Evolutionary conservation across 2,113 vertebrate genomes (phyloP), one percentile per base, ranked within the genome.

Genomic region (Zeus faber): DNA sequence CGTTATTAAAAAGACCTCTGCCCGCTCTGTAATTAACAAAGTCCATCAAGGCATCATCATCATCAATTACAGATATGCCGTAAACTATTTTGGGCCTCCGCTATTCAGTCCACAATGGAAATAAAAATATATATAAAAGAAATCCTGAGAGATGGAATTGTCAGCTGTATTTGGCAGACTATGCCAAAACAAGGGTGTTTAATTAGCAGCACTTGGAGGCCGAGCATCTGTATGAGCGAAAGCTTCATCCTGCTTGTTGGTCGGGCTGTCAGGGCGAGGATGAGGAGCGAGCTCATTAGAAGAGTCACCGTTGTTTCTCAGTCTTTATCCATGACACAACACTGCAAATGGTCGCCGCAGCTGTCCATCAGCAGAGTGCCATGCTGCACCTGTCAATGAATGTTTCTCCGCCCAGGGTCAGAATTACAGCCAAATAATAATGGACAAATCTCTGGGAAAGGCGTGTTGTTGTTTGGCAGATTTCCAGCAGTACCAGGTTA

Each of bases 301-400:
- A 57, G 8, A 37, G 11, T 14, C 5, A 14, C 33, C 2, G 33
- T 2, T 37, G 3, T 9, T 33, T 33, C 2, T 1, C n/a, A 14
- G 13, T 37, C n/a, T 37, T 9, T 11, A n/a, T 14, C 63, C 72
- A 17, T 35, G 45, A 70, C 3, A 72, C 41, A 56, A 71, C 62
- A 51, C 70, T 63, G 24, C 61, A 72, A 45, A 52, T 27, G 59
- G 72, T 47, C 65, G 43, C 31, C 50, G 29, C n/a, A 61, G 54
- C 20, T 62, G 10, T 3, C 62, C 67, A 70, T 78, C 69, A 78
- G 70, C 23, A 2, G 46, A 17, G 66, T 60, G 61, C 79, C 74
- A 67, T n/a, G 54, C 64, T 72, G 64, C 75, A 72, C 51, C 65
- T 74, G 72, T 77, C 70, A 65, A 37, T n/a, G n/a, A n/a, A n/a